Percentiles rank a stretch among this genome's conserved stretches.
These are phyloP conservation scores for Campylomormyrus tamandua DNA, from an alignment of 2,113 vertebrate species.

Conservation along the genomic window DNA sequence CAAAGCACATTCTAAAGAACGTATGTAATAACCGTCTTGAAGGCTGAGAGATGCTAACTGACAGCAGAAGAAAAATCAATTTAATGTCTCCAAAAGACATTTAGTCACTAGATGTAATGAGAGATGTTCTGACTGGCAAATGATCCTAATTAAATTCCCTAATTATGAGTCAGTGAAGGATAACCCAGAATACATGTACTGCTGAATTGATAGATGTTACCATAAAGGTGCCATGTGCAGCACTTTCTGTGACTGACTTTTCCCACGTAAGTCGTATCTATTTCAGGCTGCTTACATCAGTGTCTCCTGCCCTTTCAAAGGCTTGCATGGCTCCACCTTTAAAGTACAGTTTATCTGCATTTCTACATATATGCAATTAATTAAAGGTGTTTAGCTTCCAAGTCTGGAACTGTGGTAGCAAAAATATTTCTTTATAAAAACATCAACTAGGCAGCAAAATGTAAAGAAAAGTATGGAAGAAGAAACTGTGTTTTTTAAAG, in stretches of 20 bases:
- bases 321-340: neutral
- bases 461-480: neutral
- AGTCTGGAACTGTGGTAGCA: neutral
- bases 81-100: constrained; percentile 4
- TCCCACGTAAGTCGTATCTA: neutral
- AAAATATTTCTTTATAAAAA: neutral
- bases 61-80: constrained; percentile 1
- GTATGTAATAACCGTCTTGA: neutral
- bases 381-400: neutral
- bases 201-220: neutral
- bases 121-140: constrained; percentile 6
- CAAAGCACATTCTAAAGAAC: neutral
- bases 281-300: neutral
- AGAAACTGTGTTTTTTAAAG: neutral
- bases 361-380: neutral
- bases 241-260: neutral
- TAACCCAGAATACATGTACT: neutral
- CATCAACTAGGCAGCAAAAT: neutral
- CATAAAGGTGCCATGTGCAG: neutral
- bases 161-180: constrained; percentile 3
- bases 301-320: neutral
- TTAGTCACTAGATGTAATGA: constrained; percentile 1
- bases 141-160: constrained; percentile 12
- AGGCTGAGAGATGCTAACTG: neutral
- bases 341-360: neutral